These are phyloP conservation scores for Nannospalax galili DNA, from an alignment of 2,113 vertebrate genomes.

Conservation along the genomic window DNA sequence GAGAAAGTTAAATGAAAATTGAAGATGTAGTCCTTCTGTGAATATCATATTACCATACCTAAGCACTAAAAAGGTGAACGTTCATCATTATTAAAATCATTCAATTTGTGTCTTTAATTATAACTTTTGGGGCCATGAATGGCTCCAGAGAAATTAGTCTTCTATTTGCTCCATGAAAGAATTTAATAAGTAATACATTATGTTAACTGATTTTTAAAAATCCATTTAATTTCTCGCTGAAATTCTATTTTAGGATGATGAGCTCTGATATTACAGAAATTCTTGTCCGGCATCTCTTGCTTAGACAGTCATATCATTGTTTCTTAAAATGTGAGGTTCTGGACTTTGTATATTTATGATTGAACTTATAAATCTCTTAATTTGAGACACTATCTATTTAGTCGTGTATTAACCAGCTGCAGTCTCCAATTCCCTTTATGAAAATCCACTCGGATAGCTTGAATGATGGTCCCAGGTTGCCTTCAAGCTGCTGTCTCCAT, in stretches of 20 bases:
- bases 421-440: slow-evolving; percentile 36
- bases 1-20: slow-evolving; percentile 66
- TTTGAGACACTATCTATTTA: neutral
- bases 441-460: neutral
- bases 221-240: slow-evolving; percentile 80
- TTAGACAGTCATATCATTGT: neutral
- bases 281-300: neutral
- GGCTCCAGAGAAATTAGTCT: slow-evolving; percentile 83
- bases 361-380: neutral
- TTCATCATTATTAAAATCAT: slow-evolving; percentile 83
- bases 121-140: slow-evolving; percentile 83
- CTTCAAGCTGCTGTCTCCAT: slow-evolving; percentile 11
- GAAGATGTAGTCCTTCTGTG: slow-evolving; percentile 61
- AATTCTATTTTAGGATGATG: slow-evolving; percentile 82
- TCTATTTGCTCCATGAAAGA: slow-evolving; percentile 81
- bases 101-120: slow-evolving; percentile 84
- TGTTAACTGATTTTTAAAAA: slow-evolving; percentile 82
- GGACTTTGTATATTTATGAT: neutral
- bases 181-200: slow-evolving; percentile 83
- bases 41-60: slow-evolving; percentile 73
- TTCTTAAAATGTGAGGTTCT: neutral
- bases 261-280: slow-evolving; percentile 66
- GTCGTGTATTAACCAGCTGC: neutral
- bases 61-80: slow-evolving; percentile 75
- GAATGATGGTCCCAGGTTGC: neutral